Percentiles rank a stretch among this genome's conserved stretches.
Conservation (phyloP, 2,113 vertebrate species). For the Mesocricetus auratus region DNA sequence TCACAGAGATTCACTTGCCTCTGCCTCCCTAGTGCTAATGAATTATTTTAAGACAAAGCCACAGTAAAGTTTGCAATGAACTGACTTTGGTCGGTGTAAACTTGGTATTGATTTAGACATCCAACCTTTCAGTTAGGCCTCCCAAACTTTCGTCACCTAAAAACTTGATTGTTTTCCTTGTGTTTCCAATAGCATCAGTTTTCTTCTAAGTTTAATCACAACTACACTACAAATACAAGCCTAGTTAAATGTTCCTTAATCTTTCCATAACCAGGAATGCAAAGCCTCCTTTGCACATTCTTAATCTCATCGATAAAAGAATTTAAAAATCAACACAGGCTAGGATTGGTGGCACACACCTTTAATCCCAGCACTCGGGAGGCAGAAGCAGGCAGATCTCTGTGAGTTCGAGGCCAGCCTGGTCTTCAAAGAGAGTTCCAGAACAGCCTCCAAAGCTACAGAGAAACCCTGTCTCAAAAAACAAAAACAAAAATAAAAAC, state of each 20-base stretch:
- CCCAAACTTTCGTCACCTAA: conserved; percentile 20
- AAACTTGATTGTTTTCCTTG: neutral
- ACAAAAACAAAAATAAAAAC: too few species aligned
- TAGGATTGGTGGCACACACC: too few species aligned
- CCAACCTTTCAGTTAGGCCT: neutral
- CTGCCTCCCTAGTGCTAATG: too few species aligned
- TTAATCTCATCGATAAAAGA: neutral
- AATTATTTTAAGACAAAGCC: neutral
- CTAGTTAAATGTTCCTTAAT: neutral
- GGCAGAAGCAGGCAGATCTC: too few species aligned
- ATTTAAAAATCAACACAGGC: neutral
- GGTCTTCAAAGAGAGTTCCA: too few species aligned
- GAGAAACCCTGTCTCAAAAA: too few species aligned
- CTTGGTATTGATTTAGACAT: neutral
- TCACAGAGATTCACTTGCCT: too few species aligned
- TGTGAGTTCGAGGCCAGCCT: too few species aligned
- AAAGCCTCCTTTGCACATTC: neutral
- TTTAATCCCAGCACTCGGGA: too few species aligned
- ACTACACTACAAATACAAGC: neutral
- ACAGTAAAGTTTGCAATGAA: neutral
- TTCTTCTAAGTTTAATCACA: neutral
- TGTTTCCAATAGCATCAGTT: neutral
- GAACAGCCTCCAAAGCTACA: too few species aligned
- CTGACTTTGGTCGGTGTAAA: neutral
- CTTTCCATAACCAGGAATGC: neutral